A percentile compares a stretch with the other conserved stretches of the same genome.
Evolutionary conservation across 2,113 vertebrate species (phyloP).

Genomic region (Brienomyrus brachyistius): DNA sequence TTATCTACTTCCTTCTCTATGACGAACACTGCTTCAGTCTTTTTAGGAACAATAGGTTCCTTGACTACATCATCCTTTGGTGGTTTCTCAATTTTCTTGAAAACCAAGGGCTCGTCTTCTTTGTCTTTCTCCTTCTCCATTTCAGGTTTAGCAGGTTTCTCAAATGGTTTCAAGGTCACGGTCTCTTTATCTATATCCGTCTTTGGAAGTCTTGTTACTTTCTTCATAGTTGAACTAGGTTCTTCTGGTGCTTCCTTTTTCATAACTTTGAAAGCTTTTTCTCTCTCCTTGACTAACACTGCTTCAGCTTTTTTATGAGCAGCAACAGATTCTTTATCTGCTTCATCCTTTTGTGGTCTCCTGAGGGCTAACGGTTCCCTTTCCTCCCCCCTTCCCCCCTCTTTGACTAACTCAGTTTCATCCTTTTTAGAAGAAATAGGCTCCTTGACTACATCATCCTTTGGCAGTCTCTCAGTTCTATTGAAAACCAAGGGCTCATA

Average conservation of each 20-base stretch:
- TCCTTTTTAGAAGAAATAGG: constrained; percentile 42
- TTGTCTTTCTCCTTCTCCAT: constrained; percentile 16
- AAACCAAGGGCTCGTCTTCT: constrained; percentile 11
- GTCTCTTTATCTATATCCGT: too few relatives aligned
- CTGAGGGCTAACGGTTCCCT: constrained; percentile 39
- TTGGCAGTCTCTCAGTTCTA: constrained; percentile 27
- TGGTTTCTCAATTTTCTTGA: constrained; percentile 27
- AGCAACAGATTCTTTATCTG: constrained; percentile 24
- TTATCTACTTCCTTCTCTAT: constrained; percentile 56
- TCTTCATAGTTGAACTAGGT: constrained; percentile 33
- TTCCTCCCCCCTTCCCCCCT: constrained; percentile 44
- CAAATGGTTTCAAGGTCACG: too few relatives aligned
- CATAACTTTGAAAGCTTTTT: constrained; percentile 21
- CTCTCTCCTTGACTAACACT: background rate
- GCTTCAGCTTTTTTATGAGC: background rate
- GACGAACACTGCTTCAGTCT: constrained; percentile 9
- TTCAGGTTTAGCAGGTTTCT: too few relatives aligned
- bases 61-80: constrained; percentile 31
- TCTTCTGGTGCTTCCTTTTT: constrained; percentile 32
- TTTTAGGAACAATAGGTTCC: constrained; percentile 34
- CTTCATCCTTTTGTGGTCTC: constrained; percentile 39
- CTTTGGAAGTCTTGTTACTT: constrained; percentile 8
- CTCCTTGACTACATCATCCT: constrained; percentile 31
- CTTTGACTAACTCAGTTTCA: constrained; percentile 44
- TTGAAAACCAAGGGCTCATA: constrained; percentile 15